Evolutionary conservation across 1,140 invertebrate species (phyloP).

Genomic region (Drosophila nasuta): DNA sequence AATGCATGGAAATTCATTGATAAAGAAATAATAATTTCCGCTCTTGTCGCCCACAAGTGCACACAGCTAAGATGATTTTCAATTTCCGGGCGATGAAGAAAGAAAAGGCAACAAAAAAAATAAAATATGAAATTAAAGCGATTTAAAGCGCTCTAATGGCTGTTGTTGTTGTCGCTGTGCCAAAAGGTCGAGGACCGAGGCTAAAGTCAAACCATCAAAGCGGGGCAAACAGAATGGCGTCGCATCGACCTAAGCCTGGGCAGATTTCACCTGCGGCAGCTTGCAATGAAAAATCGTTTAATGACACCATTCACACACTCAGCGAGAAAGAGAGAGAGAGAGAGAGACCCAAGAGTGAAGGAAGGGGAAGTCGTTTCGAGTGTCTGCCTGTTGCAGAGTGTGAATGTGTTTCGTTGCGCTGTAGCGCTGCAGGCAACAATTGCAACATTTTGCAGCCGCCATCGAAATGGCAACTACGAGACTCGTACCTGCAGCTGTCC

Average conservation of each 20-base stretch:
- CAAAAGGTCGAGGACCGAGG: slow-evolving; percentile 66
- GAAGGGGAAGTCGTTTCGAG: slow-evolving; percentile 45
- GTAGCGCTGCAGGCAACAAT: slow-evolving; percentile 63
- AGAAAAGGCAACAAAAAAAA: slow-evolving; percentile 41
- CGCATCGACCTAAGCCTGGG: slow-evolving; percentile 19
- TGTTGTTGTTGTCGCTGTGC: slow-evolving; percentile 10
- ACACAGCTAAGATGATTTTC: slow-evolving; percentile 71
- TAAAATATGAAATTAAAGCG: slow-evolving; percentile 53
- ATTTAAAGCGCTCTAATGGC: slow-evolving; percentile 54
- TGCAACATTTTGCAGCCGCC: slow-evolving; percentile 57
- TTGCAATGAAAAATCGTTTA: slow-evolving; percentile 85
- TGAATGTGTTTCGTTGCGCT: slow-evolving; percentile 16
- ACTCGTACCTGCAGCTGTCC: slow-evolving; percentile 8
- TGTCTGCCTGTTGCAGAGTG: slow-evolving; percentile 49
- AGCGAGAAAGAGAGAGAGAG: not conserved
- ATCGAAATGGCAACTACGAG: slow-evolving; percentile 8
- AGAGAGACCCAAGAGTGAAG: not conserved
- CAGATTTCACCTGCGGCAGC: slow-evolving; percentile 77
- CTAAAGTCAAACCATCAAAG: slow-evolving; percentile 53
- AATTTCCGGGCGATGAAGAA: slow-evolving; percentile 66
- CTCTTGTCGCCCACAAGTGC: slow-evolving; percentile 41
- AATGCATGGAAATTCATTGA: slow-evolving; percentile 43
- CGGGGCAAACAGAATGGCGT: not conserved
- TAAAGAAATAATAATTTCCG: slow-evolving; percentile 83
- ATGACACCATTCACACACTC: slow-evolving; percentile 79